Evolutionary conservation across 2,888 invertebrate species (phyloP), one percentile per base, ranked within the genome.

Genomic region (Nemoura dubitans): DNA sequence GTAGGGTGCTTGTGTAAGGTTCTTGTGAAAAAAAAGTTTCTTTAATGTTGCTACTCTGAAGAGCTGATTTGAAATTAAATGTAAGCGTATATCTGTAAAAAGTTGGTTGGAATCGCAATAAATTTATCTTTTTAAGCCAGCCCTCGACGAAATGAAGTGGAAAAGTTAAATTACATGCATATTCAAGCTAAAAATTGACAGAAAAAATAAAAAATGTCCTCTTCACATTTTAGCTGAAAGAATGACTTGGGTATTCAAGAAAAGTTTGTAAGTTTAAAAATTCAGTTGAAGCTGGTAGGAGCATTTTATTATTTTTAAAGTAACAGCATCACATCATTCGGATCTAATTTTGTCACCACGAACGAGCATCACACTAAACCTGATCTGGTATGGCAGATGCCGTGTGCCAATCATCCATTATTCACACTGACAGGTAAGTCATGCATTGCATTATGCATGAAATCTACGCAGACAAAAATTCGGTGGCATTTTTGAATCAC

Each of bases 131-230:
- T 59, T 59, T 59, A 21, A 59, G 59, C 59, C 59, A 21, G n/a
- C n/a, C n/a, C n/a, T n/a, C n/a, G n/a, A 59, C 59, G 21, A 59
- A 59, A 59, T 59, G 59, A 59, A 59, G 59, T 59, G 59, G 59
- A 59, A 59, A 59, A 59, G 21, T 21, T 59, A 59, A 16, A 59
- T 21, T 21, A 14, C 59, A 21, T 21, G 21, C 14, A 59, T 21
- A 7, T 59, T 59, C 21, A 16, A 59, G 59, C 59, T 10, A 59
- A 21, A 36, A 59, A 1, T 21, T 59, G 59, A 59, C 14, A 2
- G 59, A 59, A 59, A 59, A 7, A 59, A 59, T 59, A 59, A 59
- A 36, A 59, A 21, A 21, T n/a, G n/a, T n/a, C n/a, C n/a, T 7
- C 21, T 59, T 59, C 59, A 21, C 21, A 59, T 59, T 59, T 59